Evolutionary conservation across 2,797 vertebrate species (phyloP).

Genomic region (Heliangelus exortis): DNA sequence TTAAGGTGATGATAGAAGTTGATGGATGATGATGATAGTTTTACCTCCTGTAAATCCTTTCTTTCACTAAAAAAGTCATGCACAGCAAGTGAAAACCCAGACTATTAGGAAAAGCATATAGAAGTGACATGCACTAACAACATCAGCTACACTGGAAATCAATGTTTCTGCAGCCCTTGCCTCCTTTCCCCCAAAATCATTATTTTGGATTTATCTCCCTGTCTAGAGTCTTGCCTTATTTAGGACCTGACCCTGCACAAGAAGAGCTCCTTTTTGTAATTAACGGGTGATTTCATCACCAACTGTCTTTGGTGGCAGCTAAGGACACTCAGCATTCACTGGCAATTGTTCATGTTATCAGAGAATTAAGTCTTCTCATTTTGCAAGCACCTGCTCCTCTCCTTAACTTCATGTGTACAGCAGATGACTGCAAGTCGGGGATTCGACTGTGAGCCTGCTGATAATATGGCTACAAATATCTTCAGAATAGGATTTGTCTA

Average conservation of each 20-base stretch:
- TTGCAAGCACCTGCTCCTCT: slow-evolving; percentile 2
- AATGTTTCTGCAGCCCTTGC: neutral
- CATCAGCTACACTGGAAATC: neutral
- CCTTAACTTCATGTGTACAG: neutral
- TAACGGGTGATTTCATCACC: neutral
- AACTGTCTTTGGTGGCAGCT: neutral
- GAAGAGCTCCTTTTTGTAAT: neutral
- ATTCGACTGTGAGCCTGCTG: neutral
- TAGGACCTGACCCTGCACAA: neutral
- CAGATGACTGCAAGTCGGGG: neutral
- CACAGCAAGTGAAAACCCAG: neutral
- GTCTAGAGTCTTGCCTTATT: neutral
- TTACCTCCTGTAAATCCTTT: neutral
- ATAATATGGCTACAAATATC: neutral
- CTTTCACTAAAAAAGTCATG: neutral
- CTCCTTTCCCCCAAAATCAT: neutral
- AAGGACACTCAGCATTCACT: neutral
- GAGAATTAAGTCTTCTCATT: slow-evolving; percentile 17
- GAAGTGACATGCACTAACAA: neutral
- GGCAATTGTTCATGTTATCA: neutral
- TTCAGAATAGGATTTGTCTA: neutral
- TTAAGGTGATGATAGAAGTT: neutral
- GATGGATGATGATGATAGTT: neutral
- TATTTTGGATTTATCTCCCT: neutral
- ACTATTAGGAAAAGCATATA: neutral